Conservation (phyloP, 2,797 vertebrate species). For the Gobionotothen gibberifrons region DNA sequence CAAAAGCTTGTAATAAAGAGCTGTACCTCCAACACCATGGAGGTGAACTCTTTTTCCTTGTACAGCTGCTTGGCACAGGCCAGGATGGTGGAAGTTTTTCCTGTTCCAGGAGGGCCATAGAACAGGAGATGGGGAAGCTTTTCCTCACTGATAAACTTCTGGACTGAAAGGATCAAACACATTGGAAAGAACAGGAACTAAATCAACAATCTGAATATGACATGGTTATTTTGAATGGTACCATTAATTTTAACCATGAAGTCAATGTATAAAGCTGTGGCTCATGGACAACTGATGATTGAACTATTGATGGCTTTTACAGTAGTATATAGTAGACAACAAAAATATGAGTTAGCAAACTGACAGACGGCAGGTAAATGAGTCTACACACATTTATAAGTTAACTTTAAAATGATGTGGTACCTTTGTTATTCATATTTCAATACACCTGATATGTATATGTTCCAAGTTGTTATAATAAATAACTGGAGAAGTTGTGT, state of each 20-base stretch:
- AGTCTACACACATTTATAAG: neutral
- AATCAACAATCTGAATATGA: neutral
- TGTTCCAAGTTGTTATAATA: no score
- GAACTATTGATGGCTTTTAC: neutral
- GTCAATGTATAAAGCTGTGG: neutral
- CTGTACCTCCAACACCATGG: constrained; percentile 95
- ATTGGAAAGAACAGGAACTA: neutral
- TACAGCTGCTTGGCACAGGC: constrained; percentile 94
- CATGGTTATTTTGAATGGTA: neutral
- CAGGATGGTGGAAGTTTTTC: constrained; percentile 96
- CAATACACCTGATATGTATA: no score
- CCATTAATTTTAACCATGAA: neutral
- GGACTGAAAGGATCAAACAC: constrained; percentile 81
- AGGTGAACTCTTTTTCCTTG: constrained; percentile 92
- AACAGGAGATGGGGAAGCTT: constrained; percentile 93
- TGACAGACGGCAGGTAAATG: neutral
- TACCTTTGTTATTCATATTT: neutral
- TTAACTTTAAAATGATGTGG: neutral
- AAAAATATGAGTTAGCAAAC: neutral
- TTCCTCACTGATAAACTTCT: constrained; percentile 94
- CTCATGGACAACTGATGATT: neutral
- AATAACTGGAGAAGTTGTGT: no score
- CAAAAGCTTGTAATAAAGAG: neutral
- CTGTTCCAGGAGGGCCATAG: constrained; percentile 97
- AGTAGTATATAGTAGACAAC: neutral